Evolutionary conservation across 2,113 vertebrate species (phyloP).

Genomic region (Periophthalmodon schlosseri): DNA sequence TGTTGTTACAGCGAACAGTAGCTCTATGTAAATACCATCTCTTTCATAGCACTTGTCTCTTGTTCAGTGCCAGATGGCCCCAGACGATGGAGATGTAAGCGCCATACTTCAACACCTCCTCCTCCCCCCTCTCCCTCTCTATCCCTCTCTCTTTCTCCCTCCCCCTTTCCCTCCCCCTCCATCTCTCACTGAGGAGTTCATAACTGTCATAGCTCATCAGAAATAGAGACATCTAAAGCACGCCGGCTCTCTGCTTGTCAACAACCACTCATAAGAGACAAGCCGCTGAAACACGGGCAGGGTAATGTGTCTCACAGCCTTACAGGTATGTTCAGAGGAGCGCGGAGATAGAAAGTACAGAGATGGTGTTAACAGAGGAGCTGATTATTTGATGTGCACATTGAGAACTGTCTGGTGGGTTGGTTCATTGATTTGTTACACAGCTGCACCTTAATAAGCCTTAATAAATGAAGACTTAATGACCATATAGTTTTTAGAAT

Average conservation of each 20-base stretch:
- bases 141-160: neutral
- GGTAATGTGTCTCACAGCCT: constrained; percentile 37
- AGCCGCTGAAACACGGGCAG: constrained; percentile 63
- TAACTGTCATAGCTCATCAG: constrained; percentile 63
- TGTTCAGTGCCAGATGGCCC: constrained; percentile 23
- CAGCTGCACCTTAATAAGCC: no score
- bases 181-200: constrained; percentile 58
- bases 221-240: constrained; percentile 63
- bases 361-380: neutral
- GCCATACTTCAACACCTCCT: constrained; percentile 35
- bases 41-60: neutral
- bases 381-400: no score
- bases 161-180: constrained; percentile 20
- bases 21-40: neutral
- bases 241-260: constrained; percentile 59
- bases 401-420: no score
- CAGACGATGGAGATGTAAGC: constrained; percentile 27
- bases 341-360: constrained; percentile 7
- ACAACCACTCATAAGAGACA: constrained; percentile 71
- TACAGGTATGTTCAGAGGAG: constrained; percentile 18
- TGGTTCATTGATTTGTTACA: no score
- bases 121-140: neutral
- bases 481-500: no score
- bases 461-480: no score
- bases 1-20: neutral